phyloP scores from a whole-genome alignment of 2,797 vertebrate species.

The Typhlichthys eigenmanni region DNA sequence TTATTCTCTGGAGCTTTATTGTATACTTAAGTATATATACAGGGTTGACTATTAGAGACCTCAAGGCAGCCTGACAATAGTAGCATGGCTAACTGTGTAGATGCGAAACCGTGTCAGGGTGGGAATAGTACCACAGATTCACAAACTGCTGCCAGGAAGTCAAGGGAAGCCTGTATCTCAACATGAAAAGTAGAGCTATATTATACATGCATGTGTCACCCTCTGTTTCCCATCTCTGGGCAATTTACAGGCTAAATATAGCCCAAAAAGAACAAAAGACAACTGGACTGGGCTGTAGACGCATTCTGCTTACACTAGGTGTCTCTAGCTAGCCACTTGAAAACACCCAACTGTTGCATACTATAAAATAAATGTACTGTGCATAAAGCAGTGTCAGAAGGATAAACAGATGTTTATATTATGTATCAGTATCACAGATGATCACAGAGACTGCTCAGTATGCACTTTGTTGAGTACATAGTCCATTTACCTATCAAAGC shows the following conservation, averaged over 20 bases:
- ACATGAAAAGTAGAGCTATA: background rate
- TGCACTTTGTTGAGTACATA: background rate
- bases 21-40: too few relatives aligned
- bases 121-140: too few relatives aligned
- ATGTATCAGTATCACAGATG: background rate
- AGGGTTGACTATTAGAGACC: too few relatives aligned
- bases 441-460: too few relatives aligned
- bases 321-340: conserved; percentile 47
- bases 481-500: background rate
- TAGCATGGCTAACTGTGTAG: too few relatives aligned
- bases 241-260: conserved; percentile 17
- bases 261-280: conserved; percentile 55
- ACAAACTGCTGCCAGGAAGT: too few relatives aligned
- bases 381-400: background rate
- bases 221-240: background rate
- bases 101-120: too few relatives aligned
- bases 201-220: background rate
- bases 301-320: conserved; percentile 61
- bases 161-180: background rate
- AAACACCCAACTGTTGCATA: background rate
- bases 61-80: too few relatives aligned
- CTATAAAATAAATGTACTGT: background rate
- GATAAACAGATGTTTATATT: background rate
- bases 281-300: conserved; percentile 22
- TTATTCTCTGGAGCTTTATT: too few relatives aligned